A percentile compares a stretch with the other conserved stretches of the same genome.
phyloP scores from a whole-genome alignment of 2,888 invertebrate species.

The Argyra leucocephala region DNA sequence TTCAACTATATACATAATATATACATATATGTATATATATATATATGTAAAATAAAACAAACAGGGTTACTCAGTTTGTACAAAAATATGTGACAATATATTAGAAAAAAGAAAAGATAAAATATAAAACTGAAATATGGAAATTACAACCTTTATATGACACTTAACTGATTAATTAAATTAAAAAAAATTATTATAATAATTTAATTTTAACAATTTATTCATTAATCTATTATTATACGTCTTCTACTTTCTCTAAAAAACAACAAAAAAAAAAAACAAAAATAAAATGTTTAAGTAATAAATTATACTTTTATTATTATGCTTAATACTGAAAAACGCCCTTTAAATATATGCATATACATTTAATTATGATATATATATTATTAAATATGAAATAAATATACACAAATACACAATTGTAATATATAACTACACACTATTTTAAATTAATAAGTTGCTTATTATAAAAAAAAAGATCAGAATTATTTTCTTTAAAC shows the following conservation, averaged over 20 bases:
- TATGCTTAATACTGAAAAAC: conserved; percentile 19
- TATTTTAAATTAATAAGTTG: too few relatives aligned
- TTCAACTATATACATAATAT: too few relatives aligned
- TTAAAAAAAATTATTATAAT: conserved; percentile 18
- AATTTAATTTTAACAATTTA: conserved; percentile 22
- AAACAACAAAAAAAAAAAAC: conserved; percentile 13
- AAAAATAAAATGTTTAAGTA: conserved; percentile 6
- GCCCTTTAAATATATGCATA: conserved; percentile 15
- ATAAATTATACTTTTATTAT: conserved; percentile 15
- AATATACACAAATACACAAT: too few relatives aligned
- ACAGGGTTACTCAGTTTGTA: conserved; percentile 3
- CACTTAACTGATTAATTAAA: background rate
- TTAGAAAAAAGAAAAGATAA: background rate
- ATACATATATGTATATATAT: too few relatives aligned
- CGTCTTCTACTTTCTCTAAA: too few relatives aligned
- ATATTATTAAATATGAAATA: too few relatives aligned
- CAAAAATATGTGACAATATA: background rate
- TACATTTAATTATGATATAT: too few relatives aligned
- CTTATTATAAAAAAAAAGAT: too few relatives aligned
- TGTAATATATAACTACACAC: too few relatives aligned
- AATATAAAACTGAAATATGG: background rate
- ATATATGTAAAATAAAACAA: background rate
- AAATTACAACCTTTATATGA: background rate
- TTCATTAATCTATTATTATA: background rate
- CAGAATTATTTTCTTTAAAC: too few relatives aligned